phyloP scores from a whole-genome alignment of 2,113 vertebrate species.

The Cynocephalus volans region DNA sequence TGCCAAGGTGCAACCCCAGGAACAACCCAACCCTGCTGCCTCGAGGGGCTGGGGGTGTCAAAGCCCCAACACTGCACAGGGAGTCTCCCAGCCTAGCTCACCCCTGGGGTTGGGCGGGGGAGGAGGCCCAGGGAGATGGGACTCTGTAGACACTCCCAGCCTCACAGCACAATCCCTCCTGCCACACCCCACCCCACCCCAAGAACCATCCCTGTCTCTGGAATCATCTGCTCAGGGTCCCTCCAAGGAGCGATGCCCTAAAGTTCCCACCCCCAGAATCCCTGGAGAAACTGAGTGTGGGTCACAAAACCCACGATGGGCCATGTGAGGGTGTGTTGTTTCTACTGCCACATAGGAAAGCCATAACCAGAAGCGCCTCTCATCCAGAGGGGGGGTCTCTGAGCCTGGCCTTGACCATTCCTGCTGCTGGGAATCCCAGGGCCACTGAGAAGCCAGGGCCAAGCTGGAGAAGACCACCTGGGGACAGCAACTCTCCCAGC shows the following conservation, averaged over 20 bases:
- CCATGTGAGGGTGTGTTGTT: too few species aligned
- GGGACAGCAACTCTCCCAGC: background rate
- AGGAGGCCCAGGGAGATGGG: background rate
- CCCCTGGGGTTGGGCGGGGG: background rate
- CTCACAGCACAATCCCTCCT: background rate
- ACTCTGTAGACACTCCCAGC: background rate
- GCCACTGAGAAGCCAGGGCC: background rate
- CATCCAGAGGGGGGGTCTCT: accelerated
- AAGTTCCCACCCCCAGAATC: background rate
- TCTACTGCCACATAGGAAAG: background rate
- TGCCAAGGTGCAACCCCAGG: background rate
- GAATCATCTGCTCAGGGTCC: too few species aligned
- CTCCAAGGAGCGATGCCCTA: background rate
- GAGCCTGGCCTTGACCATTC: background rate
- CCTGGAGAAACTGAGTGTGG: background rate
- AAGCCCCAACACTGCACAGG: too few species aligned
- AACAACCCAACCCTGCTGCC: background rate
- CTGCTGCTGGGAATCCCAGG: background rate
- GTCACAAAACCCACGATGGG: too few species aligned
- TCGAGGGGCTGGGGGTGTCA: background rate
- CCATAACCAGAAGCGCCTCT: too few species aligned
- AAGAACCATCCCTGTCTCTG: background rate
- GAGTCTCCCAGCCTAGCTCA: background rate
- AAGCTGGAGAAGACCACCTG: background rate
- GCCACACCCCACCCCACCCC: background rate